Base-by-base conservation (phyloP, 2,113 vertebrate genomes). In the Camelus bactrianus region DNA sequence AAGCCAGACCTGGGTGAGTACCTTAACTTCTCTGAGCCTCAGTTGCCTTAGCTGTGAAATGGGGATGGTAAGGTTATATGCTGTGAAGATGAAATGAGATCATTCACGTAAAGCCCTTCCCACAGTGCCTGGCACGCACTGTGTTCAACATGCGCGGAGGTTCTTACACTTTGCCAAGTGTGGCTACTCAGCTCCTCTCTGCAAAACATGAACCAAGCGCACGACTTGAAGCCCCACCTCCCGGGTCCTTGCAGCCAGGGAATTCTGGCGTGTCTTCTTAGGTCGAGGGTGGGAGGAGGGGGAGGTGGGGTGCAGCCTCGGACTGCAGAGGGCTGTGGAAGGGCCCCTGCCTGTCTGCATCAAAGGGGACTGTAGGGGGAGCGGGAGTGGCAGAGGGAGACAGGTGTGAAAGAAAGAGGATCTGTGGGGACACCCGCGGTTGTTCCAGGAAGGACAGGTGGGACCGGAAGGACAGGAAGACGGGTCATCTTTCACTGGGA, bases 41-140 rank as follows among this genome's bases (percentile, higher is more conserved):
- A n/a, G 64, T 88, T 69, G 75, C 28, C 65, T 84, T 16, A 76
- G 28, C 42, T 92, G 70, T 22, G 14, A 79, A 42, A 35, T 24
- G 22, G 35, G 48, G 30, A 76, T 3, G 54, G 42, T 3, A 8
- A 58, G 1, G 9, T 12, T 1, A 0, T 3, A 6, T 0, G 3
- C 26, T 4, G 12, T 12, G 28, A 35, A 35, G 76, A 80, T 3
- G 19, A 56, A 54, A 28, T 4, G 50, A 65, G 24, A 64, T 22
- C 32, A 48, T 19, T 69, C 58, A 4, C 0, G 4, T 15, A n/a
- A 67, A 88, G 24, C 13, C 2, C 72, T 91, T 19, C 17, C 30
- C 38, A 5, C 24, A n/a, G 54, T 13, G 54, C 50, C 80, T 0
- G 32, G 69, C 28, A 20, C 1, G 10, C 5, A 11, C 20, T 22